Evolutionary conservation across 2,888 invertebrate genomes (phyloP), one percentile per base, ranked within the genome.

Genomic region (Nudaria mundana): DNA sequence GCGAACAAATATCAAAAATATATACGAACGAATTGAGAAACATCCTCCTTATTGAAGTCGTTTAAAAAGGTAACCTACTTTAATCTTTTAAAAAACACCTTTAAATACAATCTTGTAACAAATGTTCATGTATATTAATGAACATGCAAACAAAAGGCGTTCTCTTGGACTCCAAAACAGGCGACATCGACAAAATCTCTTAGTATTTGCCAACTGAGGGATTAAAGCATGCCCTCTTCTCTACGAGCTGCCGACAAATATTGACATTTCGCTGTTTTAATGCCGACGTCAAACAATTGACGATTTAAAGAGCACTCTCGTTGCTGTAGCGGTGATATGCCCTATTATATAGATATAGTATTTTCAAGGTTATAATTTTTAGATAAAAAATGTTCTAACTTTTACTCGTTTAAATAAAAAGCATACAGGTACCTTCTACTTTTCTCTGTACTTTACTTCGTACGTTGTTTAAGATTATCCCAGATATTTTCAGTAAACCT

Each of bases 261-360:
- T 87, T 87, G 87, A 86, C 85, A 82, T 77, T 83, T 79, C 77
- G 76, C 83, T 76, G 85, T 86, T 87, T 86, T 87, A 86, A 87
- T 87, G 86, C 87, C 81, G 75, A 83, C 86, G 81, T 84, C 83
- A 87, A 87, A 87, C 86, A 87, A 84, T 80, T 77, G 81, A 64
- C 82, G 81, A 84, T 85, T 84, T 83, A 57, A 37, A 28, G n/a
- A 2, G 37, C 40, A 62, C 37, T 78, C 70, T 3, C 49, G 46
- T 44, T 73, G 11, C 26, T 39, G 56, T 15, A n/a, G n/a, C n/a
- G n/a, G n/a, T n/a, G n/a, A n/a, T n/a, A n/a, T n/a, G n/a, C n/a
- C n/a, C n/a, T n/a, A n/a, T n/a, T n/a, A n/a, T n/a, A n/a, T n/a
- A n/a, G n/a, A n/a, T n/a, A n/a, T n/a, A n/a, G n/a, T n/a, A n/a